Evolutionary conservation across 2,113 vertebrate genomes (phyloP).

Genomic region (Chroicocephalus ridibundus): DNA sequence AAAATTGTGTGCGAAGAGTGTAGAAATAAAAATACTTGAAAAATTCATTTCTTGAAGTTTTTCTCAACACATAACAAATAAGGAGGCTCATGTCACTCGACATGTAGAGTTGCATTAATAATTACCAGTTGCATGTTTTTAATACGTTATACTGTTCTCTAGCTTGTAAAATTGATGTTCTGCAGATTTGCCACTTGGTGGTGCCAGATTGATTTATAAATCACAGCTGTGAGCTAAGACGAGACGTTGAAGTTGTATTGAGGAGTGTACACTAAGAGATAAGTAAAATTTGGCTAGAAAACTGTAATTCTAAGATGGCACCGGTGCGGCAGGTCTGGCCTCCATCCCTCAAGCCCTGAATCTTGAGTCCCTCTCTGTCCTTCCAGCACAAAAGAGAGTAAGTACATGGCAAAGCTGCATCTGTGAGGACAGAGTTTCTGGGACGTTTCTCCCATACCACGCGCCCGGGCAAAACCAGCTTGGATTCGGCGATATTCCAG

Average conservation of each 20-base stretch:
- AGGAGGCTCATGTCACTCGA: background rate
- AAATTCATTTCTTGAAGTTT: background rate
- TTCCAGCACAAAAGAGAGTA: background rate
- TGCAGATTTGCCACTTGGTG: slow-evolving; percentile 43
- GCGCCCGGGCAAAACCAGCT: background rate
- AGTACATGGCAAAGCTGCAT: background rate
- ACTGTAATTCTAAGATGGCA: background rate
- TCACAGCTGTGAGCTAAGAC: background rate
- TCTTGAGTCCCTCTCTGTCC: background rate
- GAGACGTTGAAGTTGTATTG: background rate
- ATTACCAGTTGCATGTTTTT: accelerated
- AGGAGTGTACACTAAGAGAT: accelerated
- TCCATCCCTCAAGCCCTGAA: background rate
- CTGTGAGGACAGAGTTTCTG: background rate
- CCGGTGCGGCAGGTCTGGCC: background rate
- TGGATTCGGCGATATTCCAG: background rate
- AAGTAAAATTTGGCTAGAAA: background rate
- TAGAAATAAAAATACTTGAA: background rate
- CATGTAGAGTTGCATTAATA: background rate
- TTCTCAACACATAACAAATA: background rate
- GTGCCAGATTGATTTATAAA: slow-evolving; percentile 28
- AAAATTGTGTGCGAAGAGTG: background rate
- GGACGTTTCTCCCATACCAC: background rate
- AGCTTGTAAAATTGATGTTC: background rate
- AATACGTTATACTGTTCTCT: accelerated